Conservation (phyloP, 2,888 invertebrate species). For the Branchipolynoe longqiensis region DNA sequence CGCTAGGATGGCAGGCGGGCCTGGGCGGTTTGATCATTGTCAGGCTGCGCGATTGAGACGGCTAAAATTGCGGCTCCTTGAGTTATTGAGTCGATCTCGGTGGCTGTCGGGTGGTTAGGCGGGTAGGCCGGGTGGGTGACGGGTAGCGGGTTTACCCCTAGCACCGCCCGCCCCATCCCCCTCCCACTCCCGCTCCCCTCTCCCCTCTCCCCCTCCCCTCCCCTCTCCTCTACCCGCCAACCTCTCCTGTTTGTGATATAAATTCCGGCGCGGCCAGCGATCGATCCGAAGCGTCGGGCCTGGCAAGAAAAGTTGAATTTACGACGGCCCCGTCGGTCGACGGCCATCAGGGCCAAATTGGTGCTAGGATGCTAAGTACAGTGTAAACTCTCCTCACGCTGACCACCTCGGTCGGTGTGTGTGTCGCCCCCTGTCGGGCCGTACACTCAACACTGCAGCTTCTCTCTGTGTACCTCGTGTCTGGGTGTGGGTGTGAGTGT, state of each 20-base stretch:
- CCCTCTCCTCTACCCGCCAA: no score
- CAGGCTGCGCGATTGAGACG: not conserved
- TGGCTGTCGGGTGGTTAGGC: not conserved
- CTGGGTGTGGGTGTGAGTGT: no score
- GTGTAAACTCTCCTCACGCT: not conserved
- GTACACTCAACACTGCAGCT: no score
- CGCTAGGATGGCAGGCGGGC: no score
- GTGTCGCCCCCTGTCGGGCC: no score
- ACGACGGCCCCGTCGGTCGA: constrained; percentile 6
- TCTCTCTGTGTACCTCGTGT: no score
- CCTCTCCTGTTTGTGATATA: constrained; percentile 29
- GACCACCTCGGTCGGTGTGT: no score
- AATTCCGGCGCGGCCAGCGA: constrained; percentile 1
- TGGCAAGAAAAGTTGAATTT: constrained; percentile 5
- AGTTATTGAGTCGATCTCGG: not conserved
- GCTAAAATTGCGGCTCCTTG: not conserved
- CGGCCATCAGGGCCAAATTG: constrained; percentile 3
- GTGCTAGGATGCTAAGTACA: not conserved
- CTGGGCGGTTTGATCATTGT: constrained; percentile 22
- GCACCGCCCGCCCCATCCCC: no score
- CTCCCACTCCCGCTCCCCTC: no score
- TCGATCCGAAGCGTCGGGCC: not conserved
- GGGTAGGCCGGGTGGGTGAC: not conserved
- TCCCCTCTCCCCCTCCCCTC: no score
- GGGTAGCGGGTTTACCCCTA: not conserved